Conservation (phyloP, 1,140 invertebrate species). For the Helicorthomorpha holstii region DNA sequence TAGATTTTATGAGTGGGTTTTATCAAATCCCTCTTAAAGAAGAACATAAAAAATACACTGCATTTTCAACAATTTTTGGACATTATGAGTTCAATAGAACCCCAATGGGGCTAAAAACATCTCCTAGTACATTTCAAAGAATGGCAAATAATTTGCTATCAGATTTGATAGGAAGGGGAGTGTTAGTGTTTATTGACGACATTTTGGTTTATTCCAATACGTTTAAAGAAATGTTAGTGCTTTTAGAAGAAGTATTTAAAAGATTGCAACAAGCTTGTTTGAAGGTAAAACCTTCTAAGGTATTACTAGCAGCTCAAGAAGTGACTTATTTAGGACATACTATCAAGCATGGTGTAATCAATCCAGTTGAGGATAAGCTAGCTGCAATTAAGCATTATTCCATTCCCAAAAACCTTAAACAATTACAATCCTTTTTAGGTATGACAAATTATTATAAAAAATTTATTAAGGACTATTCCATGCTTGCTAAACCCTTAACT, state of each 20-base stretch:
- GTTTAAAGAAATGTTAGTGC: not conserved
- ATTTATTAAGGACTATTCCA: no score
- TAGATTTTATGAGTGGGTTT: not conserved
- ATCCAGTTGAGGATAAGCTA: no score
- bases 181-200: slow-evolving; percentile 6
- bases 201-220: slow-evolving; percentile 6
- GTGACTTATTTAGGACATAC: slow-evolving; percentile 10
- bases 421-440: no score
- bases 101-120: slow-evolving; percentile 1
- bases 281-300: slow-evolving; percentile 8
- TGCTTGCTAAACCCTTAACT: no score
- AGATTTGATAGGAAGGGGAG: not conserved
- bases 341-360: no score
- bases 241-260: not conserved
- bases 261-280: not conserved
- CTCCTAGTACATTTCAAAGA: not conserved
- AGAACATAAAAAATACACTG: slow-evolving; percentile 1
- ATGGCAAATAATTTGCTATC: not conserved
- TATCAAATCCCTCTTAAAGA: not conserved
- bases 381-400: no score
- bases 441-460: no score
- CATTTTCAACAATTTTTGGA: slow-evolving; percentile 1
- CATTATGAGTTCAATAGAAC: not conserved
- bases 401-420: no score
- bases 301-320: not conserved